Conservation (phyloP, 2,888 invertebrate genomes). For the Eupithecia insigniata region DNA sequence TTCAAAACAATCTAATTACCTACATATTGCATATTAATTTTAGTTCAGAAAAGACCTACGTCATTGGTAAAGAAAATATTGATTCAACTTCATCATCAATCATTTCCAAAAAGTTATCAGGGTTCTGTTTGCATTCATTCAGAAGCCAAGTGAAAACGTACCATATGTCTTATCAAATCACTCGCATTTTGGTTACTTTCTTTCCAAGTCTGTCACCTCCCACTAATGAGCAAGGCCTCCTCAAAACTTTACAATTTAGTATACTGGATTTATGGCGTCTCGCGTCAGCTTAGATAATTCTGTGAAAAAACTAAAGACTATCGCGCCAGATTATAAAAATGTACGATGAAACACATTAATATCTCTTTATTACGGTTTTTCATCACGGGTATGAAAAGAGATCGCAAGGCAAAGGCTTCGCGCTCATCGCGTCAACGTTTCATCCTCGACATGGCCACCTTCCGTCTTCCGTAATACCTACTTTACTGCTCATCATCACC, state of each 20-base stretch:
- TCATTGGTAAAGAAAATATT: background rate
- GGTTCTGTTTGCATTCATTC: background rate
- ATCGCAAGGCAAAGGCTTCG: background rate
- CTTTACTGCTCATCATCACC: background rate
- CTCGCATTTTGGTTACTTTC: background rate
- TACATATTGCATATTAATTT: too few species aligned
- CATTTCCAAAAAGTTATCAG: background rate
- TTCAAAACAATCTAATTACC: too few species aligned
- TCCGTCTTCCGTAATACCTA: background rate
- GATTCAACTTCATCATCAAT: background rate
- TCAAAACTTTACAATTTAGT: background rate
- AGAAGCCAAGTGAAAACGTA: background rate
- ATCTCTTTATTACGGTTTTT: background rate
- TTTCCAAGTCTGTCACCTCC: background rate
- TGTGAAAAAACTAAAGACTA: too few species aligned
- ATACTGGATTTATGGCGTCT: too few species aligned
- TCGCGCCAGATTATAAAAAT: too few species aligned
- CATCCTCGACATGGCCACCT: background rate
- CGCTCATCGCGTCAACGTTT: background rate
- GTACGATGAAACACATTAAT: too few species aligned
- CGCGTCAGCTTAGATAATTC: too few species aligned
- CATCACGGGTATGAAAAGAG: background rate
- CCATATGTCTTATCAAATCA: background rate
- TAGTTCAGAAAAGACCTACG: too few species aligned
- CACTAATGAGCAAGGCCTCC: background rate